Base-by-base conservation (phyloP, 2,113 vertebrate genomes). In the Urocitellus parryii region DNA sequence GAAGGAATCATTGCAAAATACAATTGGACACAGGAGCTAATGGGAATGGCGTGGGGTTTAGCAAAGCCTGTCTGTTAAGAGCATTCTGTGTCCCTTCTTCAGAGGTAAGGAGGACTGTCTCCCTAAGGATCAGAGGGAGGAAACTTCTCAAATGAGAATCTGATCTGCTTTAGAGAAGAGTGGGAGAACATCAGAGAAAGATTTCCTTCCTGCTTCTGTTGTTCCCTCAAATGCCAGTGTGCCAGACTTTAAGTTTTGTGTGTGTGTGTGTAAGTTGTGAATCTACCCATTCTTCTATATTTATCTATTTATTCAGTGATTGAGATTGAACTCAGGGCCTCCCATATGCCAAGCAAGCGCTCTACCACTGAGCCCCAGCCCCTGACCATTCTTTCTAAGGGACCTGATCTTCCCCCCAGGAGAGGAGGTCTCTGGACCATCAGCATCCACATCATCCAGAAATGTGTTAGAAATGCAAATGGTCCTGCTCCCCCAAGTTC, bases 311-410 rank as follows among this genome's bases (percentile, higher is more conserved):
- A 74, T 39, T 61, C n/a, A 27, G 29, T 79, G 11, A 17, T 39
- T n/a, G 25, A 17, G 48, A 70, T 56, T 70, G 78, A 72, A 73
- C 37, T 29, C 78, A n/a, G 27, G 51, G 65, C 37, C 65, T 56
- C 27, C 32, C 16, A 51, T 29, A 51, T 77, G 76, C n/a, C 68
- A 56, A 72, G 63, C 32, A 80, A 53, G 63, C 34, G 39, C 51
- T 81, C 27, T 58, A 18, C 51, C n/a, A 34, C 17, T 24, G 65
- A 68, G n/a, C 24, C 17, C 27, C 63, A 91, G 2, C 24, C n/a
- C 32, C 32, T 76, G 78, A 22, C 29, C 17, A 77, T 81, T 85
- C 45, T 63, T 93, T 88, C 39, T 81, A 95, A 96, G 61, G 4
- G 68, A 81, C 42, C 34, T 86, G 42, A 72, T 82, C 45, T 94